Evolutionary conservation across 2,888 invertebrate species (phyloP), one percentile per base, ranked within the genome.

Genomic region (Pristionchus fissidentatus): DNA sequence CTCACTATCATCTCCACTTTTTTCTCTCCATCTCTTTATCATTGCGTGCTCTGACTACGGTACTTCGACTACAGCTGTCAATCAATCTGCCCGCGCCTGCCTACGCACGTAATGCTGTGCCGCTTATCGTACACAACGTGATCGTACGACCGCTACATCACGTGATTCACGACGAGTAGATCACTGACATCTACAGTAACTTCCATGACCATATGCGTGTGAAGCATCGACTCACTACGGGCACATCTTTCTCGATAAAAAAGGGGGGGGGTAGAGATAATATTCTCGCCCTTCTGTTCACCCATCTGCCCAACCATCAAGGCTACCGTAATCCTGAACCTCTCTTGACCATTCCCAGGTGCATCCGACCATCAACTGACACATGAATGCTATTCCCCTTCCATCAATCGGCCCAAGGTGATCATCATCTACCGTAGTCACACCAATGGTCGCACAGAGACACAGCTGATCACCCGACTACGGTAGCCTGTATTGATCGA

Each of bases 11-110:
- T 22, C 55, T 26, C 38, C 19, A 35, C 66, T 62, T n/a, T 26
- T 32, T 32, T 10, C 32, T 60, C 60, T 60, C 60, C 29, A 7
- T 60, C 60, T 60, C 60, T 26, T 29, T 57, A n/a, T 57, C 62
- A 19, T 32, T 66, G 38, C 41, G 29, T 57, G 26, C 57, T 26
- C 57, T 57, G 26, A 22, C n/a, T 57, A 57, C 57, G 26, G 57
- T 57, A 57, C 22, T 57, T 57, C 38, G 41, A 66, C 66, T 66
- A 66, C 38, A 38, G 38, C 38, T 38, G 66, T 66, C 66, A 66
- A 66, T 66, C 62, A 66, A 66, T 5, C 19, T 38, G 22, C n/a
- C 22, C 22, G 38, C 41, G 19, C 38, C 38, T 15, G 8, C 5
- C n/a, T 41, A n/a, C n/a, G n/a, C n/a, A n/a, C n/a, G n/a, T n/a